Conservation (phyloP, 2,113 vertebrate genomes). For the Atlantisia rogersi region DNA sequence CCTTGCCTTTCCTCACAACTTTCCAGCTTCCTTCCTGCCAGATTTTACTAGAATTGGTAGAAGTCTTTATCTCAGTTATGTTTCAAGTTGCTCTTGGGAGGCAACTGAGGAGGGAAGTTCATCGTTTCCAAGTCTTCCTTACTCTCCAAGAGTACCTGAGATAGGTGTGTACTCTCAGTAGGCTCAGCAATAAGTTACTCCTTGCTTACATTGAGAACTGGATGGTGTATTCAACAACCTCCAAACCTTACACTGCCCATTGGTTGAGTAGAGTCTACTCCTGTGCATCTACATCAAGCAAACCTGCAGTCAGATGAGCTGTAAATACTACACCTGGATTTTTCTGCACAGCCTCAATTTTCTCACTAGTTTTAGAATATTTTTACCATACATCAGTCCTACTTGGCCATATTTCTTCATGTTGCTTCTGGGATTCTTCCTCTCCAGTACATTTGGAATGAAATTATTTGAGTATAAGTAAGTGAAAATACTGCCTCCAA, state of each 20-base stretch:
- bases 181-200: not conserved
- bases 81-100: not conserved
- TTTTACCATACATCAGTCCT: not conserved
- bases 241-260: not conserved
- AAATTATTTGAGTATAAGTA: not conserved
- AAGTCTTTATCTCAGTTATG: not conserved
- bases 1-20: not conserved
- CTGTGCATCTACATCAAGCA: not conserved
- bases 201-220: not conserved
- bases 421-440: not conserved
- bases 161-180: not conserved
- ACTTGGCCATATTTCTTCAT: not conserved
- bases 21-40: not conserved
- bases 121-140: not conserved
- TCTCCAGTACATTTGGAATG: not conserved
- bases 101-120: not conserved
- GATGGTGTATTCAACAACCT: not conserved
- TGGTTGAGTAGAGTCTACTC: not conserved
- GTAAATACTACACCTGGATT: not conserved
- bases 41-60: not conserved
- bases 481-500: not conserved
- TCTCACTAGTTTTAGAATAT: not conserved
- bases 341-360: not conserved
- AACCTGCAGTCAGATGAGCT: accelerated
- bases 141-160: not conserved